phyloP scores from a whole-genome alignment of 2,797 vertebrate genomes.

The Lithobates pipiens region DNA sequence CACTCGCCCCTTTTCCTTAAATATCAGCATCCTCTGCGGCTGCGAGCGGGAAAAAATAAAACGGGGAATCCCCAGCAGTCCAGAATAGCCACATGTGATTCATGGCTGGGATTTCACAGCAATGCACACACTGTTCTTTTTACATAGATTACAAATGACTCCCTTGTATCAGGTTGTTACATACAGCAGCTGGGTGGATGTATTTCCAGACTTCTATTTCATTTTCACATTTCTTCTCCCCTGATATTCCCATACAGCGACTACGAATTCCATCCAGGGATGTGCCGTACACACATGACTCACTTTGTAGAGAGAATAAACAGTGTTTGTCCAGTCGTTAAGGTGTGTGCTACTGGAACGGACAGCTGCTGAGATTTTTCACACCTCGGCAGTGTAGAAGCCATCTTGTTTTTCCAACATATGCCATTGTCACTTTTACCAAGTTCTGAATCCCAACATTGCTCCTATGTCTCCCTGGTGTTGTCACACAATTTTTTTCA shows the following conservation, averaged over 20 bases:
- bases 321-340: conserved; percentile 58
- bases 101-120: background rate
- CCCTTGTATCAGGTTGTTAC: background rate
- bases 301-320: conserved; percentile 65
- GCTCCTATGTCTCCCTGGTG: no score
- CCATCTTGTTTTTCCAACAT: background rate
- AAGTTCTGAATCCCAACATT: background rate
- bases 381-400: background rate
- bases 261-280: conserved; percentile 30
- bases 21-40: background rate
- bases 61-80: conserved; percentile 23
- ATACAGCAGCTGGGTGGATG: conserved; percentile 56
- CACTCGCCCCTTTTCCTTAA: conserved; percentile 4
- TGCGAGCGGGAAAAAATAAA: conserved; percentile 7
- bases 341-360: conserved; percentile 63
- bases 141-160: conserved; percentile 50
- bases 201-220: background rate
- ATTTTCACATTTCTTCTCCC: background rate
- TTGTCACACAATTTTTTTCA: no score
- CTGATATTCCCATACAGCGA: conserved; percentile 55
- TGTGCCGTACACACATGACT: conserved; percentile 53
- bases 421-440: background rate
- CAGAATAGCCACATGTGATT: background rate
- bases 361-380: conserved; percentile 55
- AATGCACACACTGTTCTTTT: background rate